Base-by-base conservation (phyloP, 2,888 invertebrate genomes). In the Uloborus plumipes region DNA sequence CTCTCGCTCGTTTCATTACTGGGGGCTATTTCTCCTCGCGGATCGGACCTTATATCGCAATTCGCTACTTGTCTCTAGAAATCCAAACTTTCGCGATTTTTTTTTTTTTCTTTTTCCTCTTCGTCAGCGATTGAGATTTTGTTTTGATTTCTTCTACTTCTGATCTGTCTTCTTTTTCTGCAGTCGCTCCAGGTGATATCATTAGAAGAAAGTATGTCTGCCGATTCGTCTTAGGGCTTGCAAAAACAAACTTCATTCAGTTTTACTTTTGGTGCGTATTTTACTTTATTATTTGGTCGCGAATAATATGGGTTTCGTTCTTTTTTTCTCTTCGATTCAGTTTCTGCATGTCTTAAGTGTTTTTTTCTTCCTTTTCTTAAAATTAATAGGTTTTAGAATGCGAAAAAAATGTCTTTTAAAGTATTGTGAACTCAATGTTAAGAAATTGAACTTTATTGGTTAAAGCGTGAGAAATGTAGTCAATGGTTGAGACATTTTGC, bases 191-290 rank as follows among this genome's bases (percentile, higher is more conserved):
- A 51, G 70, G 77, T 64, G 53, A 70, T 77, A 62, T 78, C 77
- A 78, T 78, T 78, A 78, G 58, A 78, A 64, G 16, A 55, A 71
- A 65, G 77, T 78, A 78, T 71, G 77, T 78, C 77, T 47, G 22
- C 55, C 47, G 69, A 69, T 31, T 39, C 18, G 62, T 47, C 69
- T 14, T 59, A 50, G 26, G 15, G 51, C 53, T 50, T 78, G 64
- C 26, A 65, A 78, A 78, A 78, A 78, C 71, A 74, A 26, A 78
- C 64, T 78, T 39, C 62, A 58, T 67, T 76, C 61, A 69, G 59
- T 76, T 69, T 76, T 70, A 18, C 70, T 22, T 59, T 31, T 14
- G 67, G 6, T 39, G 18, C 20, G 61, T 76, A 62, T 62, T 62
- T 61, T 59, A 55, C 15, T 50, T 16, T 16, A 39, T 39, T 39